Evolutionary conservation across 2,113 vertebrate species (phyloP).

Genomic region (Campylorhamphus procurvoides): DNA sequence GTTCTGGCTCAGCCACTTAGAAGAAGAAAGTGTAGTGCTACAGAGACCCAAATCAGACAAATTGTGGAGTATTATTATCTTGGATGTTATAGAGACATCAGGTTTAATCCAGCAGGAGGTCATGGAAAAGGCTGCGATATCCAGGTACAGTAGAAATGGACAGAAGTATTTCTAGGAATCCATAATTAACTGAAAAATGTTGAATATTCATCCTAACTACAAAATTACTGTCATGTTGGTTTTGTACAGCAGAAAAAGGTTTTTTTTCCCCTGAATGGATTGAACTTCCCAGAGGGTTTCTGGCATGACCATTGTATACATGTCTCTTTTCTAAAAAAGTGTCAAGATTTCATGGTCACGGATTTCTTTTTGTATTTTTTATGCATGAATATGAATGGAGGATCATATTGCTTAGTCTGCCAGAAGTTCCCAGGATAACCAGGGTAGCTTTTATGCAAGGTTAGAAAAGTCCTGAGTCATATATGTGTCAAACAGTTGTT

Average conservation of each 20-base stretch:
- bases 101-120: slow-evolving; percentile 95
- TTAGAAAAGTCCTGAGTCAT: neutral
- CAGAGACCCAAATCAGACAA: slow-evolving; percentile 90
- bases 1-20: slow-evolving; percentile 90
- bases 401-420: neutral
- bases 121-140: slow-evolving; percentile 95
- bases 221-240: neutral
- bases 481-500: accelerated
- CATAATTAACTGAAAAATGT: neutral
- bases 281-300: neutral
- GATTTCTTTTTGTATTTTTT: neutral
- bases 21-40: slow-evolving; percentile 86
- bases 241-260: neutral
- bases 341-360: neutral
- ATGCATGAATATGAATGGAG: neutral
- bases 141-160: slow-evolving; percentile 78
- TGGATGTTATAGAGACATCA: slow-evolving; percentile 94
- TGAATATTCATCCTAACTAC: neutral
- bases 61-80: slow-evolving; percentile 92
- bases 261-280: neutral
- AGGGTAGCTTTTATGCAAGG: neutral
- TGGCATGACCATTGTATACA: neutral
- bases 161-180: neutral
- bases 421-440: neutral
- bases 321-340: accelerated